These are phyloP conservation scores for Bubo blakistoni DNA, from an alignment of 2,113 vertebrate species.

Conservation along the genomic window DNA sequence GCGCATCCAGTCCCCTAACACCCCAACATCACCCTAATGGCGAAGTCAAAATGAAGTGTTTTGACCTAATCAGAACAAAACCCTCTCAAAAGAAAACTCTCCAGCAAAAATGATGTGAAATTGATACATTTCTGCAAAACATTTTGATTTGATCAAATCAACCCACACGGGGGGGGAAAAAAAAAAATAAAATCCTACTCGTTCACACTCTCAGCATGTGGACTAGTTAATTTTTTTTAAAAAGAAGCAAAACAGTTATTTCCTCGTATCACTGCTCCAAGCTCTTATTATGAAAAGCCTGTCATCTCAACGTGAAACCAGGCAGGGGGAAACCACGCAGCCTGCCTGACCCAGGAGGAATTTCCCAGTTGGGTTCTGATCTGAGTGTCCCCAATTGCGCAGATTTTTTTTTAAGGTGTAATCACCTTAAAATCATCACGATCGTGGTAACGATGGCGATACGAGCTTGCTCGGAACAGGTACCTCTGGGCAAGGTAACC, in stretches of 20 bases:
- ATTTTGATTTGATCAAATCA: not conserved
- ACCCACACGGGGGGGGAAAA: fast-evolving
- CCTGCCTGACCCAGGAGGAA: not conserved
- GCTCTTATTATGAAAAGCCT: not conserved
- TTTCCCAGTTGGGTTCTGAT: not conserved
- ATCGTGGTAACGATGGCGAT: fast-evolving
- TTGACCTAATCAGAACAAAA: not conserved
- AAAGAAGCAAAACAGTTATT: not conserved
- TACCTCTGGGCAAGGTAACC: not conserved
- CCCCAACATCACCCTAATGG: fast-evolving
- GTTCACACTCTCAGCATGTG: not conserved
- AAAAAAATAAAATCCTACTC: no score
- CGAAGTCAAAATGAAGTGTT: not conserved
- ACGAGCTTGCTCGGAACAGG: not conserved
- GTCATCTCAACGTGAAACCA: not conserved
- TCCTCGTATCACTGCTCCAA: not conserved
- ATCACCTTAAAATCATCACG: not conserved
- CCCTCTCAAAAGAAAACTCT: not conserved
- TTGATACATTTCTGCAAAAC: not conserved
- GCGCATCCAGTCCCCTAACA: fast-evolving
- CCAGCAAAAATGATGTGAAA: not conserved
- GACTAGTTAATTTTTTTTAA: not conserved
- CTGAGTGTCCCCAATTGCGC: not conserved
- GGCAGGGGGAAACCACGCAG: not conserved
- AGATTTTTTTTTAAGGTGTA: not conserved